Evolutionary conservation across 2,888 invertebrate genomes (phyloP), one percentile per base, ranked within the genome.

Genomic region (Euphydryas editha): DNA sequence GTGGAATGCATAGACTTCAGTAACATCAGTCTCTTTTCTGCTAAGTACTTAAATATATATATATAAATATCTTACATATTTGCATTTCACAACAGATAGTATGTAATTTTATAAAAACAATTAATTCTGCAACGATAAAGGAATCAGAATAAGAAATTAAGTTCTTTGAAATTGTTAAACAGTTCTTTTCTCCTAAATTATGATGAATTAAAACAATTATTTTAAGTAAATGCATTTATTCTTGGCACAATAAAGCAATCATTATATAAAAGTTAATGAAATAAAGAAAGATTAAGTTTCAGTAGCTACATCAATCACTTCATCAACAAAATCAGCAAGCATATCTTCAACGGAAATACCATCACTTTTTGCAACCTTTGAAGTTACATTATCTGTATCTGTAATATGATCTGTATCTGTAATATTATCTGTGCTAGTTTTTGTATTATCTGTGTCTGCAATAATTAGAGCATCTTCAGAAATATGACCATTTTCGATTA

Each of bases 241-340:
- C 36, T 59, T 54, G 57, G 56, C 62, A 65, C 63, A 57, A 51
- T 36, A 15, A 57, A 30, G 17, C 0, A 61, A 20, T 24, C 30
- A 18, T 30, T 18, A 58, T 17, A 30, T 36, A n/a, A 51, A 49
- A 30, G n/a, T 3, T n/a, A n/a, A 44, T 15, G 20, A n/a, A 36
- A 15, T 6, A 55, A 17, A 5, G 39, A 61, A n/a, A 59, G 42
- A 56, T 54, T 61, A 67, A 21, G 49, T 30, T 59, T 56, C 65
- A 44, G 46, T 30, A 58, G 73, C 75, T 74, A 79, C 76, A 63
- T 88, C 88, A 73, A 80, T 82, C 2, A 91, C 86, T 82, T 92
- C 92, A 69, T 92, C 91, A 5, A 92, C 91, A 74, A 92, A 92
- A 78, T 92, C 92, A 17, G 90, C 91, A 66, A 92, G 73, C 92